A percentile compares a stretch with the other conserved stretches of the same genome.
Conservation (phyloP, 1,140 invertebrate genomes). For the Drosophila ficusphila region DNA sequence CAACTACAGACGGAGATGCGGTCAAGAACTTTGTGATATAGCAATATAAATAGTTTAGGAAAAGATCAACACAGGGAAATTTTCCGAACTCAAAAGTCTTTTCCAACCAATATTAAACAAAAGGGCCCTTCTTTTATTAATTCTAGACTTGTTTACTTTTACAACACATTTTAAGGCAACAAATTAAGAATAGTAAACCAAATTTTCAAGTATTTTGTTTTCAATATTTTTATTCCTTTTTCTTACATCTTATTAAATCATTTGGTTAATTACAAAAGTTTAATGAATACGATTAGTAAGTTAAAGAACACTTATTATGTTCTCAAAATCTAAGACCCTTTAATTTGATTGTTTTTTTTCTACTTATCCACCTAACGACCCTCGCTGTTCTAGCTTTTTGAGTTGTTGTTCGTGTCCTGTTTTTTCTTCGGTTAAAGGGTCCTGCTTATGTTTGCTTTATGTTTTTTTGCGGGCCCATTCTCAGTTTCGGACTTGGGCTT, state of each 20-base stretch:
- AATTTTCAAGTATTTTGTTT: too few relatives aligned
- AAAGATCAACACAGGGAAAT: background rate
- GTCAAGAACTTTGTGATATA: background rate
- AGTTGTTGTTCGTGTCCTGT: constrained; percentile 35
- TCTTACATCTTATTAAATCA: too few relatives aligned
- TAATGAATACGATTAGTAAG: too few relatives aligned
- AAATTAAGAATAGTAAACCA: too few relatives aligned
- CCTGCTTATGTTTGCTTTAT: constrained; percentile 80
- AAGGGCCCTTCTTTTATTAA: too few relatives aligned
- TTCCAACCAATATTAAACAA: background rate
- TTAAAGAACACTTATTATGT: too few relatives aligned
- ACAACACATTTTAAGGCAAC: too few relatives aligned
- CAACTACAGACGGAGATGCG: constrained; percentile 34
- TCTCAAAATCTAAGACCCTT: too few relatives aligned
- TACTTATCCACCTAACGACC: background rate
- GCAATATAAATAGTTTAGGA: background rate
- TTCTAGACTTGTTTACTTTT: too few relatives aligned
- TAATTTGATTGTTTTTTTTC: too few relatives aligned
- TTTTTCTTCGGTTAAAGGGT: constrained; percentile 15
- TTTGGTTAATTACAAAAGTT: too few relatives aligned
- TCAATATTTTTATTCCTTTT: too few relatives aligned
- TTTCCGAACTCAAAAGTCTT: background rate
- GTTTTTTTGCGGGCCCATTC: constrained; percentile 63
- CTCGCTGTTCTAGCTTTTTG: constrained; percentile 45
- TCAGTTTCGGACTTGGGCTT: constrained; percentile 54